phyloP scores from a whole-genome alignment of 2,113 vertebrate species.

The Neogale vison region DNA sequence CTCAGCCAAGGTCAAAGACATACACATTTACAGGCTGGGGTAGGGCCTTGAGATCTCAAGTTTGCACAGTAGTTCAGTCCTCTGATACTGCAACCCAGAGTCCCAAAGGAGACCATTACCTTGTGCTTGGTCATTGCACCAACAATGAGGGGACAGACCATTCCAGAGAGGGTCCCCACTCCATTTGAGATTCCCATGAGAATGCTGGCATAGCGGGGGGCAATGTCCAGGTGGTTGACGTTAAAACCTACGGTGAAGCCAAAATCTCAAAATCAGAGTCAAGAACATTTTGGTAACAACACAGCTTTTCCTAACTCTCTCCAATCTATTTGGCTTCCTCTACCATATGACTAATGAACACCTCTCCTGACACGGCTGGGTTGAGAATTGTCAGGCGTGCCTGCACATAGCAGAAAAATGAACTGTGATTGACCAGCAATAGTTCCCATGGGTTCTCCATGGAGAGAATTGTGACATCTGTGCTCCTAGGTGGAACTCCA shows the following conservation, averaged over 20 bases:
- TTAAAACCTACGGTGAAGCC: conserved; percentile 92
- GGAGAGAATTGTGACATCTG: neutral
- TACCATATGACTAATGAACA: neutral
- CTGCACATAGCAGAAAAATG: neutral
- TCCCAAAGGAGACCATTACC: conserved; percentile 82
- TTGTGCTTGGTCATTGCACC: conserved; percentile 97
- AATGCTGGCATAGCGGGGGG: conserved; percentile 98
- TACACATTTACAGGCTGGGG: neutral
- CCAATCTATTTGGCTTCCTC: neutral
- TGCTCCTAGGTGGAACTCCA: neutral
- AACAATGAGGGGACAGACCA: conserved; percentile 98
- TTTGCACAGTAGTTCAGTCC: neutral
- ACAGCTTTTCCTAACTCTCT: neutral
- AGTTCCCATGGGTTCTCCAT: neutral
- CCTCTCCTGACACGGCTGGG: neutral
- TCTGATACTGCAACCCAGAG: neutral
- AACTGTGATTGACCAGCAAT: neutral
- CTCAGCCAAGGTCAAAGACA: neutral
- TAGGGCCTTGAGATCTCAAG: neutral
- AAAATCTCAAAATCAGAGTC: conserved; percentile 47
- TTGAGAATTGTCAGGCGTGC: neutral
- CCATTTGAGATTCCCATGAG: conserved; percentile 99
- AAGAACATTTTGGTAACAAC: neutral
- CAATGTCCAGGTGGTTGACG: conserved; percentile 98
- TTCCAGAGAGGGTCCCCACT: conserved; percentile 96